Evolutionary conservation across 2,113 vertebrate species (phyloP), one percentile per base, ranked within the genome.

Genomic region (Oriolus oriolus): DNA sequence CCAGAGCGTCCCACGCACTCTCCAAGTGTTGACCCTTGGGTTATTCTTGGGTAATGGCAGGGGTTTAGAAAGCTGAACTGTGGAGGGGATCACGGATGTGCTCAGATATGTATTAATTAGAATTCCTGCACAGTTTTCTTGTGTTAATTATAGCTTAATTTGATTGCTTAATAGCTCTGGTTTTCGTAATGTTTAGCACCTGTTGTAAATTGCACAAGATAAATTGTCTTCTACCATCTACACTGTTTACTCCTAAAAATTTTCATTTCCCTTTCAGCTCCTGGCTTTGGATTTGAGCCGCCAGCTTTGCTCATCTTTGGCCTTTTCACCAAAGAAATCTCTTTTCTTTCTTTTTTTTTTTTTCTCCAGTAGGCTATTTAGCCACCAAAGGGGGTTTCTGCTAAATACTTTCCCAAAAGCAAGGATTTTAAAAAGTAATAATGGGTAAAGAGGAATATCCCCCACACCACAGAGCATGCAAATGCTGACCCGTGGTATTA

Each of bases 91-190:
- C 97, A 97, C 11, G 96, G 97, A 97, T 97, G 94, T 97, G 96
- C 97, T 98, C 96, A 92, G 96, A 98, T 98, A 97, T 92, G 97
- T 97, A 98, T 98, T 98, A 98, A 98, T 98, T 98, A 98, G 97
- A 98, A 98, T 98, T 98, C 97, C 98, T 98, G 97, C 97, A 97
- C 96, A 98, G 98, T 98, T 98, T 98, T 98, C 98, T 98, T 98
- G 96, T 31, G 98, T 98, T 98, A 98, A 98, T 98, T 98, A 98
- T 97, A 98, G 97, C 97, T 98, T 98, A 98, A 98, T 98, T 98
- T 98, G 98, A 98, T 98, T 98, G 98, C 98, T 98, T 98, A 98
- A 98, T 98, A 98, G 98, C 98, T 97, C 97, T 97, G 96, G 96
- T 97, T 98, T 98, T 98, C 35, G 87, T 98, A 98, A 98, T 98